A percentile compares a stretch with the other conserved stretches of the same genome.
Evolutionary conservation across 2,797 vertebrate genomes (phyloP).

Genomic region (Eulemur coronatus): DNA sequence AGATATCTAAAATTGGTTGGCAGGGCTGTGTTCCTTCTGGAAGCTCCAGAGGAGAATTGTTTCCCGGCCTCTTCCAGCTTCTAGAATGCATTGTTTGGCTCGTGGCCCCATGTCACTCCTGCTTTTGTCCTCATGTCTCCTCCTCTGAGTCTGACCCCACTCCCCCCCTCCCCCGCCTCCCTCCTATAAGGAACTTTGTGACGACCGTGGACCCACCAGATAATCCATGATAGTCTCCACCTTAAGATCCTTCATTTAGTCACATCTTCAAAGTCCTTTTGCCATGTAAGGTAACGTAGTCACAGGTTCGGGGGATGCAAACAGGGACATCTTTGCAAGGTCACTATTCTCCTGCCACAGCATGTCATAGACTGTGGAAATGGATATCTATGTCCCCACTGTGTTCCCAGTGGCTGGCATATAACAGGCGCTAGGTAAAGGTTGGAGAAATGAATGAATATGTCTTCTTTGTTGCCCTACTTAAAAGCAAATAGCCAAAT

Average conservation of each 20-base stretch:
- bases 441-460: background rate
- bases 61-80: background rate
- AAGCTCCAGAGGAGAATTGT: background rate
- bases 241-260: background rate
- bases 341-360: background rate
- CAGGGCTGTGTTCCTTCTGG: background rate
- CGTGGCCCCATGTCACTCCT: background rate
- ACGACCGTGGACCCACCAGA: background rate
- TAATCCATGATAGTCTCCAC: background rate
- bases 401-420: background rate
- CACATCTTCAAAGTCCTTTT: background rate
- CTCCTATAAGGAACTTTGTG: background rate
- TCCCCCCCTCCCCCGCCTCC: background rate
- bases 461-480: background rate
- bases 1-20: background rate
- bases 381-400: background rate
- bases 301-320: background rate
- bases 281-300: background rate
- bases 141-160: background rate
- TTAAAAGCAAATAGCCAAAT: slow-evolving; percentile 1
- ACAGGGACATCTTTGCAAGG: background rate
- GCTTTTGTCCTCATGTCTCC: background rate
- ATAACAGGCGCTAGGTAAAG: background rate
- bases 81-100: background rate
- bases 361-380: background rate